These are phyloP conservation scores for Protobothrops mucrosquamatus DNA, from an alignment of 2,113 vertebrate species.

Conservation along the genomic window DNA sequence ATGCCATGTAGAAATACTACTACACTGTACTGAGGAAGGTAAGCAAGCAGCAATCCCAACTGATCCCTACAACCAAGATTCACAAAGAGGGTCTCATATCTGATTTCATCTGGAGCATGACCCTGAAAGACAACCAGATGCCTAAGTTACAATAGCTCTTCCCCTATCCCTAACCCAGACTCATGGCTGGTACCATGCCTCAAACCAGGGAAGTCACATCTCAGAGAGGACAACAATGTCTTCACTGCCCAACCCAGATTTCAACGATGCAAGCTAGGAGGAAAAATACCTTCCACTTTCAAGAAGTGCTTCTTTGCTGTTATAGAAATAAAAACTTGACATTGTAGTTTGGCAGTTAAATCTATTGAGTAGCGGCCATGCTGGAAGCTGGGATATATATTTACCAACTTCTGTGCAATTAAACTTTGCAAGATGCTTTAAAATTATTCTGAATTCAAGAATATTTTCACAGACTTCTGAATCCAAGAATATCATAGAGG, in stretches of 20 bases:
- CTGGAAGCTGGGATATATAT: neutral
- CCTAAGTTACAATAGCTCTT: neutral
- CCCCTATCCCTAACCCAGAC: neutral
- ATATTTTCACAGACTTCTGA: neutral
- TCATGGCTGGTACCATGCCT: neutral
- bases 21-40: neutral
- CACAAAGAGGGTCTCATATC: neutral
- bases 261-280: neutral
- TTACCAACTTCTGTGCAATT: neutral
- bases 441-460: neutral
- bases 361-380: neutral
- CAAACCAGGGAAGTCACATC: neutral
- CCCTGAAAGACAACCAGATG: neutral
- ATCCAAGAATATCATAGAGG: neutral
- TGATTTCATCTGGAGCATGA: neutral
- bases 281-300: neutral
- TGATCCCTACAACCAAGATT: neutral
- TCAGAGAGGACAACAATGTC: neutral
- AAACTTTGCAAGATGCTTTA: neutral
- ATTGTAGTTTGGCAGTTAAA: neutral
- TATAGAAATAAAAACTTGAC: neutral
- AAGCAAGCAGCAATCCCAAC: neutral
- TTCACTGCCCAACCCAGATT: neutral
- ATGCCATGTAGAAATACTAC: neutral
- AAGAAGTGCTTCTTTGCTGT: neutral